Percentiles rank a stretch among this genome's conserved stretches.
Conservation (phyloP, 1,140 invertebrate genomes). For the Sycophaga agraensis region DNA sequence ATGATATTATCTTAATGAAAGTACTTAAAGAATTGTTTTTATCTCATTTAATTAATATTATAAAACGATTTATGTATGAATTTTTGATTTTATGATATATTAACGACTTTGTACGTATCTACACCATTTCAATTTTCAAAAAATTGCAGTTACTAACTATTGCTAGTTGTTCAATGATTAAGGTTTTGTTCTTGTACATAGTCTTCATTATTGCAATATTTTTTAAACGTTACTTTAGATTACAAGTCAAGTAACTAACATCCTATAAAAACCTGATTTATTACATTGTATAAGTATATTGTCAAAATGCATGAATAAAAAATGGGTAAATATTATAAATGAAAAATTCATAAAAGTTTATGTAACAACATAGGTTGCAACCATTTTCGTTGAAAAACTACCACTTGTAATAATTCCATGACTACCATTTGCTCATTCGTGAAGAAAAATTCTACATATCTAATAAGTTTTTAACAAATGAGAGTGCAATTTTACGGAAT, state of each 20-base stretch:
- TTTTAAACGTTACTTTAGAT: too few relatives aligned
- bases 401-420: constrained; percentile 14
- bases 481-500: constrained; percentile 1
- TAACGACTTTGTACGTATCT: too few relatives aligned
- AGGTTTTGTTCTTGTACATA: too few relatives aligned
- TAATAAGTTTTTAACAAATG: constrained; percentile 2
- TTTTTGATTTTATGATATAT: too few relatives aligned
- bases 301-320: not conserved
- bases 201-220: too few relatives aligned
- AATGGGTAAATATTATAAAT: not conserved
- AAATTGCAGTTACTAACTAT: too few relatives aligned
- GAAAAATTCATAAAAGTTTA: constrained; percentile 5
- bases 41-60: too few relatives aligned
- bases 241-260: too few relatives aligned
- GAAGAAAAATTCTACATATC: constrained; percentile 3
- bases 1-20: not conserved
- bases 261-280: too few relatives aligned
- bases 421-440: constrained; percentile 10
- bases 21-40: not conserved
- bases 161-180: too few relatives aligned
- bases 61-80: too few relatives aligned
- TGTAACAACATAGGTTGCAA: not conserved
- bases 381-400: constrained; percentile 9
- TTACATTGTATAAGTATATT: not conserved
- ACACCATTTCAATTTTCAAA: too few relatives aligned